Conservation (phyloP, 2,113 vertebrate species). For the Lontra canadensis region DNA sequence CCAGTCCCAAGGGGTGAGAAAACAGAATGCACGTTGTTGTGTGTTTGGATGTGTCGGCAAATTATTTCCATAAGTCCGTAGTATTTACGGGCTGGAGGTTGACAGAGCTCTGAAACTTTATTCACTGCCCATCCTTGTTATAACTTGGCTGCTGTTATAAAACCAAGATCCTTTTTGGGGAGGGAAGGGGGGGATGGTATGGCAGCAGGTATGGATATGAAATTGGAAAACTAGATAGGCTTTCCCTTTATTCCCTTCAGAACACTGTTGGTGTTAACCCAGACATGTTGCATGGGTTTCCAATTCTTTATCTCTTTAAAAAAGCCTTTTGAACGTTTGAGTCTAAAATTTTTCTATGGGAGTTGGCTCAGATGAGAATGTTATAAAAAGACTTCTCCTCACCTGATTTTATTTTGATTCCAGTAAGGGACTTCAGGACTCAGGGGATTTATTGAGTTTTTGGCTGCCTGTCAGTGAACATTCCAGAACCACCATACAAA, state of each 20-base stretch:
- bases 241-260: not conserved
- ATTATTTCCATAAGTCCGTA: not conserved
- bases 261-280: not conserved
- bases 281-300: constrained; percentile 26
- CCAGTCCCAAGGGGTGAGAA: not conserved
- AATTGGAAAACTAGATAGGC: not conserved
- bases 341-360: constrained; percentile 36
- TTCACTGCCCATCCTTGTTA: not conserved
- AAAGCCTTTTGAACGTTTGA: constrained; percentile 55
- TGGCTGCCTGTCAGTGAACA: constrained; percentile 47
- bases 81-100: not conserved
- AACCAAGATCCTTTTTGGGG: not conserved
- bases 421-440: constrained; percentile 25
- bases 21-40: not conserved
- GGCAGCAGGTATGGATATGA: not conserved
- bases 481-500: constrained; percentile 24
- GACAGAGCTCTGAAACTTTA: not conserved
- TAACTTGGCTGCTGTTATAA: not conserved
- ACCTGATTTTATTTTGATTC: constrained; percentile 57
- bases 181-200: not conserved
- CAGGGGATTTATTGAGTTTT: constrained; percentile 44
- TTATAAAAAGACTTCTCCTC: constrained; percentile 56
- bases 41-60: not conserved
- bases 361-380: constrained; percentile 25
- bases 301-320: constrained; percentile 36